These are phyloP conservation scores for Cavia porcellus DNA, from an alignment of 2,113 vertebrate species.

Conservation along the genomic window DNA sequence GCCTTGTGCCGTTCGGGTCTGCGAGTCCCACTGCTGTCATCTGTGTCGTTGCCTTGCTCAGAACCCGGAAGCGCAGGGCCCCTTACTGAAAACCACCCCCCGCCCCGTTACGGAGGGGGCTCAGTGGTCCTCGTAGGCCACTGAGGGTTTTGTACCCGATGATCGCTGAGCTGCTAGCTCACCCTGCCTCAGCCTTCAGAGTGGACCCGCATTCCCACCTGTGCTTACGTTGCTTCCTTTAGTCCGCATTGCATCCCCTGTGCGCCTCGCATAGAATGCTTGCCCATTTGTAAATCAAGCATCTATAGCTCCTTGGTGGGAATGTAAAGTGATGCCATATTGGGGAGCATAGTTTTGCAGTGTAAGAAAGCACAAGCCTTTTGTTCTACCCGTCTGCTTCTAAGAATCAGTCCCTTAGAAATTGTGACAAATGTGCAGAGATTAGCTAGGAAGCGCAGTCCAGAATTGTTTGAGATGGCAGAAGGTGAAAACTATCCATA, in stretches of 20 bases:
- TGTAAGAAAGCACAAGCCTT: background rate
- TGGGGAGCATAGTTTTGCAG: constrained; percentile 3
- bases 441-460: background rate
- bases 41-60: background rate
- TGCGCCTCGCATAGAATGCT: background rate
- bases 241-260: background rate
- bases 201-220: background rate
- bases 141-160: background rate
- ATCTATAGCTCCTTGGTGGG: background rate
- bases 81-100: background rate
- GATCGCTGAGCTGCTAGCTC: background rate
- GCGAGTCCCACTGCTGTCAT: background rate
- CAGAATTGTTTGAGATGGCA: constrained; percentile 35
- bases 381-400: constrained; percentile 15
- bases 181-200: background rate
- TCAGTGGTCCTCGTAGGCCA: background rate
- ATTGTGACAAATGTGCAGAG: background rate
- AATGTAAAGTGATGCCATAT: constrained; percentile 2
- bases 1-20: background rate
- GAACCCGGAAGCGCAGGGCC: background rate
- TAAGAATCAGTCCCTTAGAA: constrained; percentile 31
- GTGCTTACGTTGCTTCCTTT: background rate
- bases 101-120: background rate
- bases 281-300: constrained; percentile 39
- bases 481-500: background rate